Conservation (phyloP, 2,888 invertebrate genomes). For the Argyra leucocephala region DNA sequence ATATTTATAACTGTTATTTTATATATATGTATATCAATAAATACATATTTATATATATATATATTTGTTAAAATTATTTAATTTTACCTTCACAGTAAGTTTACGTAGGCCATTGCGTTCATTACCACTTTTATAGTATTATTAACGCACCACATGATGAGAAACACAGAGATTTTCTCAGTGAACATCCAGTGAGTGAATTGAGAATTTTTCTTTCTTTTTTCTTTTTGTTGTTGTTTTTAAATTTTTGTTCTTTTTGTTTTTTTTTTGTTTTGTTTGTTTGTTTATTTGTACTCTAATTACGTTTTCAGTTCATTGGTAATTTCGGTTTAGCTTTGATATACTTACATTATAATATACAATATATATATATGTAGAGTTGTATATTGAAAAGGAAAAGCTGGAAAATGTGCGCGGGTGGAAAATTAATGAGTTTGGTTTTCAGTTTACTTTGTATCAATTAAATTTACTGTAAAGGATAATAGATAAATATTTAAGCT, state of each 20-base stretch:
- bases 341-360: neutral
- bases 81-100: neutral
- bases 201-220: neutral
- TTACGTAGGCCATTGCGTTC: neutral
- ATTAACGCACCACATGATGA: conserved; percentile 6
- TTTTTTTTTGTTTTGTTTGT: neutral
- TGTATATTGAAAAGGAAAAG: too few species aligned
- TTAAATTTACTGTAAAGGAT: conserved; percentile 1
- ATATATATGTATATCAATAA: too few species aligned
- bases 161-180: neutral
- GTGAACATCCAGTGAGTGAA: neutral
- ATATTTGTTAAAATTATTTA: too few species aligned
- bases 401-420: too few species aligned
- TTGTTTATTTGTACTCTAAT: neutral
- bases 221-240: neutral
- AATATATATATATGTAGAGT: neutral
- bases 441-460: neutral
- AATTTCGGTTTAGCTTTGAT: neutral
- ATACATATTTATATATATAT: too few species aligned
- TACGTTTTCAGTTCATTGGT: neutral
- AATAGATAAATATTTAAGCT: neutral
- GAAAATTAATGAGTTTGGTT: too few species aligned
- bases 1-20: too few species aligned
- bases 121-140: neutral
- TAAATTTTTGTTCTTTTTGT: neutral